Base-by-base conservation (phyloP, 2,113 vertebrate genomes). In the Datnioides undecimradiatus region DNA sequence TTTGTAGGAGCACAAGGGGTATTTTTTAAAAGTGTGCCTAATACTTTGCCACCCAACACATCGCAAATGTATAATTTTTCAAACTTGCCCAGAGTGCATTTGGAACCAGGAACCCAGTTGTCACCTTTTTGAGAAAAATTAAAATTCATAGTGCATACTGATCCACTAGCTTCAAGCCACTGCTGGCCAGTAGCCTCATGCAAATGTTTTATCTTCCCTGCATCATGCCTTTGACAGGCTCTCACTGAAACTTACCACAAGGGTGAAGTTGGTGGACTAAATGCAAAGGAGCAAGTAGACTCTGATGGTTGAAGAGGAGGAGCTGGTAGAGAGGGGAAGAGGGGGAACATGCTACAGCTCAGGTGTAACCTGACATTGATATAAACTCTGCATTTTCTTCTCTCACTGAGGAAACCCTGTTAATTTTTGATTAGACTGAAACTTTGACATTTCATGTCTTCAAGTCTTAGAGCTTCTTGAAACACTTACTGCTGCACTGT, bases 111-210 rank as follows among this genome's bases (percentile, higher is more conserved):
- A 64, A 62, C 71, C 52, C 43, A 80, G 52, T 51, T 85, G 63
- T 82, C 59, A 68, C 40, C 55, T 68, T 58, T 76, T 63, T 77
- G 60, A 82, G 36, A 84, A 69, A 80, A 69, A 87, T 84, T 72
- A 38, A 81, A 73, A 81, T 72, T 79, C 71, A 70, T 66, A 76
- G 25, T n/a, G 19, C 33, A 67, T 63, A 68, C 27, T 73, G 74
- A 77, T 82, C 64, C 79, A 46, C 23, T 21, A 45, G 59, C 67
- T 77, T 71, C 60, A 68, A 80, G 63, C 65, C 34, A 46, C 55
- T 76, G 70, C 78, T 79, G 77, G 64, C 71, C 51, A 69, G 59
- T 46, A 38, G 72, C 59, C 59, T 72, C 46, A 7, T 79, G 75
- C 60, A 82, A 76, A 76, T 54, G 27, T 73, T 84, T 81, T 76